Evolutionary conservation across 1,140 invertebrate genomes (phyloP), one percentile per base, ranked within the genome.

Genomic region (Drosophila saltans): DNA sequence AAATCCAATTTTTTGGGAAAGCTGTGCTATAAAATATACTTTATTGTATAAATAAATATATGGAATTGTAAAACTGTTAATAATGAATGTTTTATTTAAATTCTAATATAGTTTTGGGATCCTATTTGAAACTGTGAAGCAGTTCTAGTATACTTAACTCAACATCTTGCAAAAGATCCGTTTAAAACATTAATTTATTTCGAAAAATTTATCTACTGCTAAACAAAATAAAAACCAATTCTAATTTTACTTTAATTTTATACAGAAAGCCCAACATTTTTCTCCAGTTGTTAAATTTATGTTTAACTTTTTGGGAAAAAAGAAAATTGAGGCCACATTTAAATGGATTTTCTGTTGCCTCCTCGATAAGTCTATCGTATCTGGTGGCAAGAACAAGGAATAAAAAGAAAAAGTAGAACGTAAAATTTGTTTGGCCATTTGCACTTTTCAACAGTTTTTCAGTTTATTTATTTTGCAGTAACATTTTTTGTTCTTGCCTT

Each of bases 361-460:
- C 10, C n/a, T 52, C 21, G 21, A 26, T 52, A 52, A 52, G 45
- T 52, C 21, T 52, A 9, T 24, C 45, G 21, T 48, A 48, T 7
- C 21, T 2, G 21, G 21, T 48, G 21, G 45, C 21, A 10, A 21
- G 24, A 26, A 26, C 16, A 48, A 48, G 21, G 21, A 52, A 52
- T 3, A 24, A 48, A 8, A 16, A 48, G 16, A 48, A 48, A 48
- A 10, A 10, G 45, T 52, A 52, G 2, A 52, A 16, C 11, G 9
- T 28, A 41, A 62, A 45, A 62, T 41, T 30, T 26, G 60, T 41
- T 30, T 45, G 24, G 26, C 60, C 60, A 62, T 43, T 62, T 41
- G 60, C 60, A 62, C 41, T 62, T 62, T 45, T 26, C 36, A 62
- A 62, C 41, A 62, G 57, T 59, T 59, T 59, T 62, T 62, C 11